These are phyloP conservation scores for Lethocerus indicus DNA, from an alignment of 1,140 invertebrate genomes.

Conservation along the genomic window DNA sequence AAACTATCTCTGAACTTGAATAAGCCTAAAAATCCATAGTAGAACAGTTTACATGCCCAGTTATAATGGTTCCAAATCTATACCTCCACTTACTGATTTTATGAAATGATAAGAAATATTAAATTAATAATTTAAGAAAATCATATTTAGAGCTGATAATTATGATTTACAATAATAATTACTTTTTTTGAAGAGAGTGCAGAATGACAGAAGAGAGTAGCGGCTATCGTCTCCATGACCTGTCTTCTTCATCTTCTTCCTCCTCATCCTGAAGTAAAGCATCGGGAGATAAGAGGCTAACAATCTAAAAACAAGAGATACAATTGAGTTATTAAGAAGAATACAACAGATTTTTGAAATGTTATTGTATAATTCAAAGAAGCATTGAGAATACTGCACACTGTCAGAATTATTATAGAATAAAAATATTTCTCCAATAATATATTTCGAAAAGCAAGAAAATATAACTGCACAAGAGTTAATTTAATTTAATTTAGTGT, in stretches of 20 bases:
- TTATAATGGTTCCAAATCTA: too few species aligned
- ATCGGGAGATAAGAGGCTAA: slow-evolving; percentile 24
- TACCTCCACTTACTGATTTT: too few species aligned
- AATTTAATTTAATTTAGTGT: not conserved
- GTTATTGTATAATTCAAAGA: not conserved
- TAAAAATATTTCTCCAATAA: not conserved
- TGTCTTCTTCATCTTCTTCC: slow-evolving; percentile 38
- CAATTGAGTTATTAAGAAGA: not conserved
- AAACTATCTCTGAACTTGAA: too few species aligned
- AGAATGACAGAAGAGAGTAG: too few species aligned
- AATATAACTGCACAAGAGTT: not conserved
- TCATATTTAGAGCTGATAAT: too few species aligned
- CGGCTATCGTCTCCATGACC: slow-evolving; percentile 36
- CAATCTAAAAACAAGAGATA: slow-evolving; percentile 12
- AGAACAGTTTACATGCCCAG: too few species aligned
- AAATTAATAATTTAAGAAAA: too few species aligned
- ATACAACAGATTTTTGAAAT: not conserved
- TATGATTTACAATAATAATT: too few species aligned
- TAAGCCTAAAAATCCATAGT: too few species aligned
- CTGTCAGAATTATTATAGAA: not conserved
- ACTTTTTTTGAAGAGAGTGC: too few species aligned
- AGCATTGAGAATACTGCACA: not conserved
- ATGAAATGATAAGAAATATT: too few species aligned
- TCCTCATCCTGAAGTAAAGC: slow-evolving; percentile 33
- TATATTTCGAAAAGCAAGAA: slow-evolving; percentile 3